A percentile compares a stretch with the other conserved stretches of the same genome.
phyloP scores from a whole-genome alignment of 2,888 invertebrate genomes.

The Drosophila bunnanda region DNA sequence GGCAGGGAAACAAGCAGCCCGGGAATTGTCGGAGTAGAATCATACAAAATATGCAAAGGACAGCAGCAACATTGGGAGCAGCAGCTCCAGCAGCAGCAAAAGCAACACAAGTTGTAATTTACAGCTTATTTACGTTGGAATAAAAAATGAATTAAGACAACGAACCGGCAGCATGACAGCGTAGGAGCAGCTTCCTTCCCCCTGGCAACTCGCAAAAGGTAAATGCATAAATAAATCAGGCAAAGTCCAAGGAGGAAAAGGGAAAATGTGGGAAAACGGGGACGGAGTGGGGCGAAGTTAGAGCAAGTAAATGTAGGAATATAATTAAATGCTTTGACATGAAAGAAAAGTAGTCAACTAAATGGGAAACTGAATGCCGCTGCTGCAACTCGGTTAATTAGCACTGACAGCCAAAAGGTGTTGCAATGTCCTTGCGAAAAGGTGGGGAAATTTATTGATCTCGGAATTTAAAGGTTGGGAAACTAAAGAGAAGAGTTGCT shows the following conservation, averaged over 20 bases:
- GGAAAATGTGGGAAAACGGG: conserved; percentile 19
- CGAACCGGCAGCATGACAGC: conserved; percentile 43
- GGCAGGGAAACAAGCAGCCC: conserved; percentile 34
- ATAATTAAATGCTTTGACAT: conserved; percentile 77
- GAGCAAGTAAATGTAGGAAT: conserved; percentile 40
- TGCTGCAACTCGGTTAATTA: conserved; percentile 49
- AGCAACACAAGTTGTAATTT: conserved; percentile 68
- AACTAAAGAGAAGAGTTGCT: accelerated
- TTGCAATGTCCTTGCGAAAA: conserved; percentile 20
- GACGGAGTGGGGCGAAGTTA: conserved; percentile 29
- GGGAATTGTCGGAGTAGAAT: conserved; percentile 41
- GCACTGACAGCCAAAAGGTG: conserved; percentile 26
- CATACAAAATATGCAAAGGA: conserved; percentile 46
- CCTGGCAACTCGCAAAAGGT: conserved; percentile 29
- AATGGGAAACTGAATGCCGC: conserved; percentile 36
- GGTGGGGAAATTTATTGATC: background rate
- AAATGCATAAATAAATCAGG: conserved; percentile 64
- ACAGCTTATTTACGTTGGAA: conserved; percentile 76
- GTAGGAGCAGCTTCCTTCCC: conserved; percentile 28
- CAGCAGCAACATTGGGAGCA: conserved; percentile 22
- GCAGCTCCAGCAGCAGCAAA: conserved; percentile 21
- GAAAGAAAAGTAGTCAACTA: conserved; percentile 51
- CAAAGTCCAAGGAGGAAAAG: conserved; percentile 31
- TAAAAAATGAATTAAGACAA: conserved; percentile 76
- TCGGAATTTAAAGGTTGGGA: background rate